Base-by-base conservation (phyloP, 1,140 invertebrate species). In the Apis florea region DNA sequence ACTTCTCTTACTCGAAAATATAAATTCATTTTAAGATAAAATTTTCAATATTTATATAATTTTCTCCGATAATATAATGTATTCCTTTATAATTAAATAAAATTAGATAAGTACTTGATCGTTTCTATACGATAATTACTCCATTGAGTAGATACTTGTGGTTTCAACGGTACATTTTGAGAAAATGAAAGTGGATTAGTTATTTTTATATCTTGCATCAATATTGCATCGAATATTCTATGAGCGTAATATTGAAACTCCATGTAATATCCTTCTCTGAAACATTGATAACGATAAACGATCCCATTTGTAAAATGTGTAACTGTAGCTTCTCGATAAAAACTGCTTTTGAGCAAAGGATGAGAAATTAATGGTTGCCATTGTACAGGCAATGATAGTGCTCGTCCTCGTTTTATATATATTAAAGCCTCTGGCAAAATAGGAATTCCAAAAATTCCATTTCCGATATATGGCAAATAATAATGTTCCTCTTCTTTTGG, bases 161-260 rank as follows among this genome's bases (percentile, higher is more conserved):
- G 88, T 68, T 94, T 94, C 19, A 96, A 91, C 17, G 92, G 92
- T 83, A 95, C 94, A 31, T 94, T 93, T 68, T 94, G 93, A 90
- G 94, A 95, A 2, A 94, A 93, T 80, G 89, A 90, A 59, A 94
- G 94, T 12, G 97, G 97, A 93, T 98, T 98, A 13, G 94, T 95
- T 10, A 98, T 94, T 86, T 95, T 95, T 79, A 98, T 95, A 90
- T 97, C 96, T 92, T 98, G 97, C 40, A 98, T 95, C 77, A 98
- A 95, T 67, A 98, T 91, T 61, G 95, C 95, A 31, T 97, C 96
- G 51, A 97, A 94, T 11, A 95, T 95, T 85, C 97, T 94, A 89
- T 98, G 97, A 15, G 97, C 97, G 92, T 97, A 98, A 89, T 96
- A 95, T 71, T 96, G 94, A 87, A 96, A 96, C 8, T 94, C 94